phyloP scores from a whole-genome alignment of 2,113 vertebrate genomes.

The Rhabdornis inornatus region DNA sequence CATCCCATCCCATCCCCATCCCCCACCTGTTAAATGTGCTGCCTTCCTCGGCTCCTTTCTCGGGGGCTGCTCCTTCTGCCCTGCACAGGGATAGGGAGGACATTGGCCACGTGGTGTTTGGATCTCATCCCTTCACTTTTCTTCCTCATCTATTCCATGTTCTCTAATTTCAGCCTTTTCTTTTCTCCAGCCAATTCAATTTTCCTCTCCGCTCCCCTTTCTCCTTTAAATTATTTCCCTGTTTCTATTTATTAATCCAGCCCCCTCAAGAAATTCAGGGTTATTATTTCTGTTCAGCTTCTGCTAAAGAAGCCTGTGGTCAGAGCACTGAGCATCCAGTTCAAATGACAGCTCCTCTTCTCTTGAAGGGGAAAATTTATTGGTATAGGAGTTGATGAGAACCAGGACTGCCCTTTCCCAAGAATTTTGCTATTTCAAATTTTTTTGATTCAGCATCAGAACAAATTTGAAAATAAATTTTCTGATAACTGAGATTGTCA shows the following conservation, averaged over 20 bases:
- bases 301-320: neutral
- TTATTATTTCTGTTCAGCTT: neutral
- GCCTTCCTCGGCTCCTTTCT: constrained; percentile 30
- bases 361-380: neutral
- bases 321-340: neutral
- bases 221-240: neutral
- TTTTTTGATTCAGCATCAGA: neutral
- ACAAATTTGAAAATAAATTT: neutral
- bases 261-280: neutral
- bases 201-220: neutral
- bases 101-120: rapidly evolving
- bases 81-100: constrained; percentile 9
- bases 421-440: neutral
- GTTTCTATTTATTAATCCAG: neutral
- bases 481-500: neutral
- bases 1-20: neutral
- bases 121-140: neutral
- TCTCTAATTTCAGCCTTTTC: neutral
- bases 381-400: neutral
- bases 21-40: constrained; percentile 76
- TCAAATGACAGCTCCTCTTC: neutral
- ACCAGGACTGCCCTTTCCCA: neutral
- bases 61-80: neutral
- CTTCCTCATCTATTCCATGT: neutral
- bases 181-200: neutral